phyloP scores from a whole-genome alignment of 2,888 invertebrate species.

The Neocrepidodera transversa region DNA sequence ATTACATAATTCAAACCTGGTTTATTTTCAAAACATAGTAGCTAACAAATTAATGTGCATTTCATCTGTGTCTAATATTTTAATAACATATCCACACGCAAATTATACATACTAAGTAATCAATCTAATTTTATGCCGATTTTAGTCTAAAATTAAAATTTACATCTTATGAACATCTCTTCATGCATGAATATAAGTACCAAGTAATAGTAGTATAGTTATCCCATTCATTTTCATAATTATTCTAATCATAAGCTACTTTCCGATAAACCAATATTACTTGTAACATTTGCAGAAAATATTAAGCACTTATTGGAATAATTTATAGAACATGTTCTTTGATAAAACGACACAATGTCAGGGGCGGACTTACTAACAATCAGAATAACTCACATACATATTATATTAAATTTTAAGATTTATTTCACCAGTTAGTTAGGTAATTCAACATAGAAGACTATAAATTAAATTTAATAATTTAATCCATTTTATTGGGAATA shows the following conservation, averaged over 20 bases:
- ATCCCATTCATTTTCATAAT: neutral
- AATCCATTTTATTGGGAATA: too few species aligned
- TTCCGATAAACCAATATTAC: slow-evolving; percentile 2
- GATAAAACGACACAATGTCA: neutral
- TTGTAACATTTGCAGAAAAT: slow-evolving; percentile 1
- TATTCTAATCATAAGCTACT: slow-evolving; percentile 1
- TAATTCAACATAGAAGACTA: too few species aligned
- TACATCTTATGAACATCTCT: neutral
- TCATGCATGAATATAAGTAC: neutral
- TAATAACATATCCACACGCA: too few species aligned
- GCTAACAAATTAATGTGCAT: too few species aligned
- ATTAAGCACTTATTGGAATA: slow-evolving; percentile 6
- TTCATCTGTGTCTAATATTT: too few species aligned
- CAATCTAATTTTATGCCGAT: neutral
- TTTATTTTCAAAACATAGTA: too few species aligned
- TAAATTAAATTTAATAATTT: too few species aligned
- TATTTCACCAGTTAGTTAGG: too few species aligned
- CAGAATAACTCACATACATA: too few species aligned
- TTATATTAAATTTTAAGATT: too few species aligned
- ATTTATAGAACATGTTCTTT: slow-evolving; percentile 7
- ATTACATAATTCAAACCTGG: too few species aligned
- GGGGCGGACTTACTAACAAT: neutral
- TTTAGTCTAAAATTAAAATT: neutral
- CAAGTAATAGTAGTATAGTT: neutral
- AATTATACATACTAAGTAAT: too few species aligned